Evolutionary conservation across 2,113 vertebrate species (phyloP), one percentile per base, ranked within the genome.

Genomic region (Turdus rufiventris): DNA sequence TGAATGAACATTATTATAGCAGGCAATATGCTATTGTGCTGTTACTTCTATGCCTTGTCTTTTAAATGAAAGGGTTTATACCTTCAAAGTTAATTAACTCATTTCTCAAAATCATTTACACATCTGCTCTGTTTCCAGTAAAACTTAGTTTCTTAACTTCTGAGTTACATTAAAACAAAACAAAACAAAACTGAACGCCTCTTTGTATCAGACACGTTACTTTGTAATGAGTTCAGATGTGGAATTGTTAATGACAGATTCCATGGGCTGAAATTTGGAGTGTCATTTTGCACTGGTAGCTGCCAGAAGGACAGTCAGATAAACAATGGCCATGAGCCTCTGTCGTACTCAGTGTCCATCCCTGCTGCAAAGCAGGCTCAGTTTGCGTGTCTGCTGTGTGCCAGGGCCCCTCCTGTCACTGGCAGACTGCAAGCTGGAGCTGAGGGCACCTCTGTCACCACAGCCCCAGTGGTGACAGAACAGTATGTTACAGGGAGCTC

Each of bases 21-120:
- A 79, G 58, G 71, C 50, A 89, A 68, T 88, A 65, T 62, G 70
- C 85, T 75, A 57, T 33, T 83, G 85, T 73, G 79, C 82, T 85
- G 54, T 56, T 93, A 70, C 56, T 66, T 88, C 83, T 63, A n/a
- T 47, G 79, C 58, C 63, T 85, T 66, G 36, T 93, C 88, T 94
- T 93, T 94, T 82, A 88, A 94, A 95, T 90, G 85, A 91, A 83
- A 76, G 81, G 29, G 68, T 85, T 94, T 88, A 88, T 88, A 94
- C 79, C 47, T 95, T 83, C 45, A 53, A 83, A 90, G 79, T 88
- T 96, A 96, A 95, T 94, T 93, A 94, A 85, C 67, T 91, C 47
- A 50, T 93, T 95, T 93, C 85, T 90, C 90, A 95, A 90, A 93
- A 93, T 93, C 85, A 68, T 93, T 91, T 94, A 93, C 75, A 93